Base-by-base conservation (phyloP, 2,888 invertebrate species). In the Pimpla rufipes region DNA sequence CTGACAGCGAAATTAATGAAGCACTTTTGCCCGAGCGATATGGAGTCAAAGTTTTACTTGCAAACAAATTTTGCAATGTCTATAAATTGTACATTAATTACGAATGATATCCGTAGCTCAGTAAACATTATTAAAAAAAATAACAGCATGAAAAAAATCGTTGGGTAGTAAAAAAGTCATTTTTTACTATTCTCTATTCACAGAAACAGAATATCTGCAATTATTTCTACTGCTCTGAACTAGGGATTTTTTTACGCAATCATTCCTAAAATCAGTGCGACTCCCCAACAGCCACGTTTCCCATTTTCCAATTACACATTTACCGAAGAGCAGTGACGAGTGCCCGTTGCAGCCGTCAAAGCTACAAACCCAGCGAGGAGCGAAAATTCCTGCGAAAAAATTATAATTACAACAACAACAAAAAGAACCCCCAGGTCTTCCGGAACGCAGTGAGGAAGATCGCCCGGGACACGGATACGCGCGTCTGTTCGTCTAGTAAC, bases 1-100 rank as follows among this genome's bases (percentile, higher is more conserved):
- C 42, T 16, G 29, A 70, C 64, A 57, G 47, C 10, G 47, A 78
- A 68, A 66, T 70, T 18, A 64, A 75, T 50, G 55, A 47, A 76
- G 42, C 23, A 18, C 57, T 67, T 50, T 52, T 21, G 18, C 40
- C 8, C 64, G 8, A n/a, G 35, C 50, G 50, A 59, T 59, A 59
- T n/a, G 40, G 16, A 52, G 50, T 50, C 1, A 45, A 76, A 13
- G 10, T 55, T 52, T 16, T 5, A 5, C 5, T 5, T 29, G 29
- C 29, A 5, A 29, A 29, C 5, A 29, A 29, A 29, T 29, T 29
- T 29, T 29, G 29, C 29, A 29, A 29, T 3, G 3, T 2, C 5
- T 29, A 29, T 29, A 2, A 29, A 29, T 29, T 29, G 3, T 29
- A 2, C 29, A 5, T 29, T 29, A 29, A 29, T 3, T 29, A 29